Conservation (phyloP, 2,888 invertebrate species). For the Margaritifera margaritifera region DNA sequence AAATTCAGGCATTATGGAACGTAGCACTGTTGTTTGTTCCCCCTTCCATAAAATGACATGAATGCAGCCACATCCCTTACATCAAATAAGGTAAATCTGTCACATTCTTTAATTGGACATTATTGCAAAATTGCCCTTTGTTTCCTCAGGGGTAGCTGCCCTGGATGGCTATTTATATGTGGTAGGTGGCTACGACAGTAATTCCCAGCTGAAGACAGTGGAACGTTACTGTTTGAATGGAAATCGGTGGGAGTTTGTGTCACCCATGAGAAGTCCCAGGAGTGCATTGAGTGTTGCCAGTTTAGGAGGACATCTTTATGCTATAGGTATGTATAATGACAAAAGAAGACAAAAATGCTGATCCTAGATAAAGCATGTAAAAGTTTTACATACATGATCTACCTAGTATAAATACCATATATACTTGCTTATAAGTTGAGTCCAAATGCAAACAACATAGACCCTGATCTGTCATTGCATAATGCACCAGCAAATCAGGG, state of each 20-base stretch:
- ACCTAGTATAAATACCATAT: no score
- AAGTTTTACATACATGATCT: no score
- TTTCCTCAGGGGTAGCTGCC: conserved; percentile 81
- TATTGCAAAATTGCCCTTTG: not conserved
- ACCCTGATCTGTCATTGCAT: no score
- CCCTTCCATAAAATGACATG: no score
- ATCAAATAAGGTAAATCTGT: no score
- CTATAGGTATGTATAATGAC: conserved; percentile 80
- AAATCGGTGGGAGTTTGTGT: conserved; percentile 84
- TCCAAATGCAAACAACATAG: no score
- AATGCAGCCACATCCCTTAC: not conserved
- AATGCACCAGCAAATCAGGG: no score
- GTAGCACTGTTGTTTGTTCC: no score
- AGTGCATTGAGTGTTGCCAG: conserved; percentile 92
- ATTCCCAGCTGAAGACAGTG: conserved; percentile 85
- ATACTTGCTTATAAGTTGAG: no score
- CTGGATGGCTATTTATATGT: conserved; percentile 91
- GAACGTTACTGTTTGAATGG: conserved; percentile 91
- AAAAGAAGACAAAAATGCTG: not conserved
- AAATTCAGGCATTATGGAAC: no score
- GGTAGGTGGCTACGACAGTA: conserved; percentile 95
- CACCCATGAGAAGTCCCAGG: conserved; percentile 85
- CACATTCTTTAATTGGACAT: not conserved
- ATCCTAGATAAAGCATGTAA: no score
- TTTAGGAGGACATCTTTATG: conserved; percentile 89